Evolutionary conservation across 1,140 invertebrate genomes (phyloP), one percentile per base, ranked within the genome.

Genomic region (Heliconius himera): DNA sequence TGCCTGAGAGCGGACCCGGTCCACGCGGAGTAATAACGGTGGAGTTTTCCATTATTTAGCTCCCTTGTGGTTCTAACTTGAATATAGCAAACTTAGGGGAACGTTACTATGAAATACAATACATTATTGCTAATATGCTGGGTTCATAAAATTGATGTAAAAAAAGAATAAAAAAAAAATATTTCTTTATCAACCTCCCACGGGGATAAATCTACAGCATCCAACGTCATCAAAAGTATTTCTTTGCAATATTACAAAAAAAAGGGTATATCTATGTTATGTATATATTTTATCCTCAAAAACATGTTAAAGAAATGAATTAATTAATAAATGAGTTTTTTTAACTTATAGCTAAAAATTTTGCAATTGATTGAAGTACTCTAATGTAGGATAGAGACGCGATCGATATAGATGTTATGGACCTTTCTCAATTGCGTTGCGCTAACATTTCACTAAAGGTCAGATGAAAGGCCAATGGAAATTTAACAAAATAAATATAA

Each of bases 391-490:
- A 29, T 66, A 66, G n/a, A 66, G 22, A 13, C 22, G 20, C 36
- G 51, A 80, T 76, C 73, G 76, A 72, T 56, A 74, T 73, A 76
- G 56, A 71, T 41, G n/a, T 70, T 36, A 74, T 22, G 22, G 75
- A 77, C 75, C 79, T 80, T 76, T 77, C 66, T 36, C 36, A 60
- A 66, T 66, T 54, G 38, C 72, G 60, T 22, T 22, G 38, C 33
- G 29, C 22, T 80, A 77, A 74, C 79, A 80, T 80, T 80, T 80
- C 56, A 54, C 16, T 60, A 80, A 80, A 80, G 74, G 74, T 76
- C 79, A 74, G 13, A 49, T 51, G 38, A 54, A 76, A 80, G 75
- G 38, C 26, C 22, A n/a, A 29, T 66, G 11, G 22, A 29, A 66
- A 66, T 66, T 1, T 29, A 66, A 66, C 11, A 29, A 26, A 66